Percentiles rank a stretch among this genome's conserved stretches.
These are phyloP conservation scores for Clupea harengus DNA, from an alignment of 2,113 vertebrate genomes.

Conservation along the genomic window DNA sequence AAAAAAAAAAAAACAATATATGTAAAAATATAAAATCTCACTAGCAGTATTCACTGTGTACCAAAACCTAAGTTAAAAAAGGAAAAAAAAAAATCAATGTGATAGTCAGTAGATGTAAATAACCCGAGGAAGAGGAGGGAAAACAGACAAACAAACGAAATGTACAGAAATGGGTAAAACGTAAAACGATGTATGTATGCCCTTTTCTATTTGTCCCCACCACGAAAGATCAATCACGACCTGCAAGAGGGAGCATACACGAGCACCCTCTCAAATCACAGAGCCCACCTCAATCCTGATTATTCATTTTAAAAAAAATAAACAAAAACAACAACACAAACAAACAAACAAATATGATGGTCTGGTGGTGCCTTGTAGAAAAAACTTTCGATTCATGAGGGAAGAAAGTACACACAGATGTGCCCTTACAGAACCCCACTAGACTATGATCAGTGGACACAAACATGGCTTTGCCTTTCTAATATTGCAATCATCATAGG, in stretches of 20 bases:
- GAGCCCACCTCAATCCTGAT: background rate
- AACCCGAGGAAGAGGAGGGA: slow-evolving; percentile 33
- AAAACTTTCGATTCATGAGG: background rate
- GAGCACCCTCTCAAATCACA: background rate
- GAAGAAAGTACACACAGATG: background rate
- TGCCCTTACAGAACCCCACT: slow-evolving; percentile 26
- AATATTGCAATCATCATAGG: background rate
- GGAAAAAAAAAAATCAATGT: slow-evolving; percentile 69
- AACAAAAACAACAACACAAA: background rate
- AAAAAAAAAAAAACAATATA: slow-evolving; percentile 85
- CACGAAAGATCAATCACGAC: slow-evolving; percentile 39
- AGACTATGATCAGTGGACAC: slow-evolving; percentile 40
- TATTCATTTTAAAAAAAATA: background rate
- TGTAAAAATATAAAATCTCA: slow-evolving; percentile 95
- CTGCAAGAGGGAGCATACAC: background rate
- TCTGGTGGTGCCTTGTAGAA: background rate
- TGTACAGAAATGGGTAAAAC: slow-evolving; percentile 50
- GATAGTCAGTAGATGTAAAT: slow-evolving; percentile 76
- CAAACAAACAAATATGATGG: background rate
- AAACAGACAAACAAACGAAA: slow-evolving; percentile 39
- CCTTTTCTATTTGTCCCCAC: slow-evolving; percentile 66
- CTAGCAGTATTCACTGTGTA: slow-evolving; percentile 83
- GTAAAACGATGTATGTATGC: slow-evolving; percentile 65
- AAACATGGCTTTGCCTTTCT: background rate
- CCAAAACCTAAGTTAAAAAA: slow-evolving; percentile 81